Evolutionary conservation across 1,140 invertebrate species (phyloP), one percentile per base, ranked within the genome.

Genomic region (Euura lappo): DNA sequence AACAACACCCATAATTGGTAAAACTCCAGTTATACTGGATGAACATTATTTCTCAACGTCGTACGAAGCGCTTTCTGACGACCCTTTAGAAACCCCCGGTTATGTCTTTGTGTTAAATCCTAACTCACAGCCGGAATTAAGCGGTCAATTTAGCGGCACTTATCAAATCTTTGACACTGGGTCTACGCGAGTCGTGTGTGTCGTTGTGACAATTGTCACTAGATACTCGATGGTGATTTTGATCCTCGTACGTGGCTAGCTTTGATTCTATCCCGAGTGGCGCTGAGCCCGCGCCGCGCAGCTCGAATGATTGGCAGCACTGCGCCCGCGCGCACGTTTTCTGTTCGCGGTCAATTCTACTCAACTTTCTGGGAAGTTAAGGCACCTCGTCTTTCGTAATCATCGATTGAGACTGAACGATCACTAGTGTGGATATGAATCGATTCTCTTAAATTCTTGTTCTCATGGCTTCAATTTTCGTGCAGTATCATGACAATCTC

Each of bases 91-190:
- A 68, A 28, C 3, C 44, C 28, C 44, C 42, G 44, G 28, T 8
- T 10, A 44, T 7, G 28, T 43, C 28, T 28, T 8, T 7, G 67
- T 42, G 8, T 10, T 64, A 68, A 42, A 42, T 43, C 28, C 5
- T 69, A 77, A 81, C 65, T 80, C 78, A 78, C 75, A 76, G 70
- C 46, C 66, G 69, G 74, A 73, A 80, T 78, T 70, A 76, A 66
- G 65, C 70, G 73, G 45, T 80, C 79, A 83, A 83, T 83, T 83
- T 80, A 45, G 75, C 28, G 45, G 28, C 69, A 68, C 66, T 68
- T 68, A 68, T 68, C 66, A 68, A 60, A 60, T 60, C 51, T 60
- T 60, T 60, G 51, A 60, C 51, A 60, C 51, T 60, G 51, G 51
- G 13, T 60, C 51, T n/a, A 60, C 51, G 10, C 51, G 3, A 28